These are phyloP conservation scores for Drosophila asahinai DNA, from an alignment of 1,140 invertebrate genomes.

Conservation along the genomic window DNA sequence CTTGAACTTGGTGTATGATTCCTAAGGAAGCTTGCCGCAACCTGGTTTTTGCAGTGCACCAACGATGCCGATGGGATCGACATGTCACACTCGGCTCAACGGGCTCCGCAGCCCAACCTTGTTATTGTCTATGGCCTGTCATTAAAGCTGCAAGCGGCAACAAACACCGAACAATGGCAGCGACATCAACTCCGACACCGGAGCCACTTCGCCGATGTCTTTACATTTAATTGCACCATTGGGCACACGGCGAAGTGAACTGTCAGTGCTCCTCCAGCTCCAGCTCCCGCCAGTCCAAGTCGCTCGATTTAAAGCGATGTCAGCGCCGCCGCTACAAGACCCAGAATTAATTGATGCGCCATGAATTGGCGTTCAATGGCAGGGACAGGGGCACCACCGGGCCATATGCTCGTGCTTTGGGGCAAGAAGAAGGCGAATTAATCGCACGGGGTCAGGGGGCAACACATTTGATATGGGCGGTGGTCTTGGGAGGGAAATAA, in stretches of 20 bases:
- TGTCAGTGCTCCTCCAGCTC: constrained; percentile 14
- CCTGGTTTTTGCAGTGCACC: not conserved
- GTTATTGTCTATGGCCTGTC: constrained; percentile 60
- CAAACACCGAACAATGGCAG: constrained; percentile 39
- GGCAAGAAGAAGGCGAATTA: constrained; percentile 13
- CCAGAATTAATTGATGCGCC: constrained; percentile 43
- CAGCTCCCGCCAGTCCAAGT: not conserved
- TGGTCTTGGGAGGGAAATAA: constrained; percentile 15
- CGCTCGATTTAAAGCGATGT: constrained; percentile 33
- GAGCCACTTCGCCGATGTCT: constrained; percentile 45
- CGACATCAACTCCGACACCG: constrained; percentile 32
- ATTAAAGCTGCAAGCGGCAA: constrained; percentile 38
- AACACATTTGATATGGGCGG: constrained; percentile 18
- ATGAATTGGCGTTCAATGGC: constrained; percentile 37
- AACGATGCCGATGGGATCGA: not conserved
- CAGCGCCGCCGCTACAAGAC: constrained; percentile 25
- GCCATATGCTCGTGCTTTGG: not conserved
- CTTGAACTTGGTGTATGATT: not conserved
- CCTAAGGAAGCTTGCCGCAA: too few relatives aligned
- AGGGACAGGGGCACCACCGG: constrained; percentile 9
- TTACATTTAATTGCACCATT: constrained; percentile 64
- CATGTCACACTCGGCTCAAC: constrained; percentile 43
- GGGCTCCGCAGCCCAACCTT: constrained; percentile 38
- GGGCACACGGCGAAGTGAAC: constrained; percentile 43
- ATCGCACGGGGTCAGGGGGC: constrained; percentile 10